Percentiles rank a stretch among this genome's conserved stretches.
These are phyloP conservation scores for Hydrotaea cyrtoneurina DNA, from an alignment of 2,888 invertebrate genomes.

Conservation along the genomic window DNA sequence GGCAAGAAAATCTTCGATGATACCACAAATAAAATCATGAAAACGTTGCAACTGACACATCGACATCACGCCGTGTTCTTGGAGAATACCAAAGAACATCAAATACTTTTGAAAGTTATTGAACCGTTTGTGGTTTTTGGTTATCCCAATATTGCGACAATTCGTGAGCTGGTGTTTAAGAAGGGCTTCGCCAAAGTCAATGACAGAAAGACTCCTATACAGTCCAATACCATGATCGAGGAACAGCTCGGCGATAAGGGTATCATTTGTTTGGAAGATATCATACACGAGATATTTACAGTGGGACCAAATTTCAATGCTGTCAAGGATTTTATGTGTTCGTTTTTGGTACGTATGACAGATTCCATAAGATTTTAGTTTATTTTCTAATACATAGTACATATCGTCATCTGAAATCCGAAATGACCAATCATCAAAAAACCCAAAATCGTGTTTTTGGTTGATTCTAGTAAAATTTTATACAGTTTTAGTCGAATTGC, in stretches of 20 bases:
- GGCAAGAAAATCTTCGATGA: slow-evolving; percentile 79
- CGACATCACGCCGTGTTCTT: slow-evolving; percentile 79
- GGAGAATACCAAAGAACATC: slow-evolving; percentile 78
- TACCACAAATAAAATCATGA: slow-evolving; percentile 77
- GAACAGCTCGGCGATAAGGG: slow-evolving; percentile 79
- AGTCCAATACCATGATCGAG: slow-evolving; percentile 80
- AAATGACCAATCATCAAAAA: too few relatives aligned
- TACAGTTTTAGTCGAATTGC: too few relatives aligned
- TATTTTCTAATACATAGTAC: neutral
- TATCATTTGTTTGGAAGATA: slow-evolving; percentile 80
- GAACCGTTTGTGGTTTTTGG: slow-evolving; percentile 80
- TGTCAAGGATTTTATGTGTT: slow-evolving; percentile 75
- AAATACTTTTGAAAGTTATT: slow-evolving; percentile 77
- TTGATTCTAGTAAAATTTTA: neutral
- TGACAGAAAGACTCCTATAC: slow-evolving; percentile 78
- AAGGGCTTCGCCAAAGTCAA: slow-evolving; percentile 79
- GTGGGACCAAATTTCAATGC: slow-evolving; percentile 79
- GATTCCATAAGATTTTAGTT: too few relatives aligned
- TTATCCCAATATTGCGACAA: slow-evolving; percentile 76
- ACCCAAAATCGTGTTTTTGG: too few relatives aligned
- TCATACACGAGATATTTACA: slow-evolving; percentile 80
- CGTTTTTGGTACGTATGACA: slow-evolving; percentile 79
- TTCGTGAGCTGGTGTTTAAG: slow-evolving; percentile 80
- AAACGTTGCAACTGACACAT: slow-evolving; percentile 72
- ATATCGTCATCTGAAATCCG: too few relatives aligned